Percentiles rank a stretch among this genome's conserved stretches.
These are phyloP conservation scores for Tigriopus japonicus DNA, from an alignment of 1,140 invertebrate genomes.

Conservation along the genomic window DNA sequence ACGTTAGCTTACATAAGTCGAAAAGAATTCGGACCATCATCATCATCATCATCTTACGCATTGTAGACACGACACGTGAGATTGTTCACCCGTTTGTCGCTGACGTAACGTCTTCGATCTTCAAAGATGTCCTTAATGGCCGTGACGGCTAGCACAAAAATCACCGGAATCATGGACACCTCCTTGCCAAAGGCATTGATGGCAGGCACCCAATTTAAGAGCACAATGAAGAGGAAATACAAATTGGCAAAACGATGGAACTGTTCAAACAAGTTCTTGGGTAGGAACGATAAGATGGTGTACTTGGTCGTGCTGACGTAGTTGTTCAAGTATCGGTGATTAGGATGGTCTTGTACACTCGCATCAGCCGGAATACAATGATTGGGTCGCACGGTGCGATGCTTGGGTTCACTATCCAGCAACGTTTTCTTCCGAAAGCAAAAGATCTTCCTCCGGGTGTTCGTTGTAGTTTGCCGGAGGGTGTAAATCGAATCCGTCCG, in stretches of 20 bases:
- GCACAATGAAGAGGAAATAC: conserved; percentile 91
- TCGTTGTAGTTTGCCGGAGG: conserved; percentile 33
- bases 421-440: not conserved
- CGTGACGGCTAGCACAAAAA: conserved; percentile 88
- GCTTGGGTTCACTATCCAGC: conserved; percentile 29
- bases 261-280: conserved; percentile 92
- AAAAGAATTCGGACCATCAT: not conserved
- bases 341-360: conserved; percentile 56
- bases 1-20: not conserved
- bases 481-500: conserved; percentile 73
- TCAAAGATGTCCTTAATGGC: conserved; percentile 93
- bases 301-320: conserved; percentile 86
- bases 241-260: conserved; percentile 90
- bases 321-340: conserved; percentile 55
- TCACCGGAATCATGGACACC: conserved; percentile 75
- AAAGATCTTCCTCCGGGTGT: not conserved
- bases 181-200: conserved; percentile 92
- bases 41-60: conserved; percentile 39
- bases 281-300: conserved; percentile 76
- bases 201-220: conserved; percentile 81
- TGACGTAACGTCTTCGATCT: conserved; percentile 66
- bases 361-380: conserved; percentile 56
- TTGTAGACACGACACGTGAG: conserved; percentile 73
- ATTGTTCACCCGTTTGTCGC: conserved; percentile 84
- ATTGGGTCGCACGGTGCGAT: conserved; percentile 51